Evolutionary conservation across 2,888 invertebrate genomes (phyloP).

Genomic region (Bedellia somnulentella): DNA sequence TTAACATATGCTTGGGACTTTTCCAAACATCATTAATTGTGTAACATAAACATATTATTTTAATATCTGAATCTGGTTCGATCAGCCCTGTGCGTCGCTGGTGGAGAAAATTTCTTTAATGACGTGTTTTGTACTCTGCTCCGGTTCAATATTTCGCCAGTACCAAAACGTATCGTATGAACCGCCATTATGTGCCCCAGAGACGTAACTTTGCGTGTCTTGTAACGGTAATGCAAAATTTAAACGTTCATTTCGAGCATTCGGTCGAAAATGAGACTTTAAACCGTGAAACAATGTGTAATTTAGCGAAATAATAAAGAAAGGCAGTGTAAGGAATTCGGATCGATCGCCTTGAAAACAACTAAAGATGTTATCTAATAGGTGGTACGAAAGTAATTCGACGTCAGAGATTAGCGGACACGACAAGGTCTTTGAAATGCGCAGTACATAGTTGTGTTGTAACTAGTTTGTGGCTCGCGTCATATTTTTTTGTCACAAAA

Average conservation of each 20-base stretch:
- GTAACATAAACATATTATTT: too few species aligned
- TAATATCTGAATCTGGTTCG: too few species aligned
- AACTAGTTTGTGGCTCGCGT: conserved; percentile 2
- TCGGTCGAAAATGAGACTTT: too few species aligned
- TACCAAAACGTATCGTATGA: too few species aligned
- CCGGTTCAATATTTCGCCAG: too few species aligned
- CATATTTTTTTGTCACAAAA: conserved; percentile 5
- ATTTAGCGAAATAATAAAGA: neutral
- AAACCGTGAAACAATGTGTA: neutral
- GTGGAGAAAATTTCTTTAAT: conserved; percentile 3
- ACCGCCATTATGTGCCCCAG: neutral
- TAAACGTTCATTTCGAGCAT: neutral
- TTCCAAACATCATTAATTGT: too few species aligned
- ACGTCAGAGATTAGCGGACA: conserved; percentile 3
- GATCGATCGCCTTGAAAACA: conserved; percentile 2
- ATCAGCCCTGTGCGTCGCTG: neutral
- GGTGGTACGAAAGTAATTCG: conserved; percentile 2
- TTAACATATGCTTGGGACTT: too few species aligned
- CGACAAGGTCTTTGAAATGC: conserved; percentile 3
- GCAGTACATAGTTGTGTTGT: conserved; percentile 1
- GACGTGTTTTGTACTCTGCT: neutral
- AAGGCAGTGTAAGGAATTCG: neutral
- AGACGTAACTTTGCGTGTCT: neutral
- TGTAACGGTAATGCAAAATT: neutral
- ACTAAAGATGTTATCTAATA: conserved; percentile 3